A percentile compares a stretch with the other conserved stretches of the same genome.
Conservation (phyloP, 2,113 vertebrate species). For the Dicentrarchus labrax region DNA sequence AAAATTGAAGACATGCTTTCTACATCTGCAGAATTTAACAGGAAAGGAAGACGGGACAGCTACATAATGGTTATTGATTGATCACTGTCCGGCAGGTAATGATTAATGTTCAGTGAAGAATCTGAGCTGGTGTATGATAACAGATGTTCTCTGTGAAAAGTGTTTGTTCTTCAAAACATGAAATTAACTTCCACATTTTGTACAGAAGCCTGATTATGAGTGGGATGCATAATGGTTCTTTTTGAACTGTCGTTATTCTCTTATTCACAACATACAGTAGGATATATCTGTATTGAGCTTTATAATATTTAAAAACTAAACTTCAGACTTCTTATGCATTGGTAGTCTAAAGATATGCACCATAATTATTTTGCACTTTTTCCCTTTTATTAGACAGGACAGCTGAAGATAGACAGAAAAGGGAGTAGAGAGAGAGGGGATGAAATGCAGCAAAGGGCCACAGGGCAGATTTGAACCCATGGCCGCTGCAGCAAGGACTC, state of each 20-base stretch:
- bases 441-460: too few relatives aligned
- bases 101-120: constrained; percentile 29
- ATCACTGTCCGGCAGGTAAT: constrained; percentile 13
- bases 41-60: constrained; percentile 7
- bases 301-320: background rate
- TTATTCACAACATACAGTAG: background rate
- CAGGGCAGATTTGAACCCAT: too few relatives aligned
- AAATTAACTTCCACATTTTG: background rate
- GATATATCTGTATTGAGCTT: background rate
- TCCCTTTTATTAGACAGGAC: too few relatives aligned
- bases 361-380: too few relatives aligned
- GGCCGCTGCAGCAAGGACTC: background rate
- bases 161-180: background rate
- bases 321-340: too few relatives aligned
- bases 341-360: too few relatives aligned
- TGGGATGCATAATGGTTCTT: background rate
- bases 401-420: too few relatives aligned
- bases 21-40: constrained; percentile 2
- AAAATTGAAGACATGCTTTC: background rate
- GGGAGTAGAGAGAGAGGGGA: too few relatives aligned
- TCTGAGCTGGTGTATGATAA: background rate
- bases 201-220: background rate
- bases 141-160: background rate
- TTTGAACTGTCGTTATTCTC: background rate
- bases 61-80: constrained; percentile 25